Percentiles rank a stretch among this genome's conserved stretches.
Conservation (phyloP, 2,797 vertebrate genomes). For the Acanthurus leucopareius region DNA sequence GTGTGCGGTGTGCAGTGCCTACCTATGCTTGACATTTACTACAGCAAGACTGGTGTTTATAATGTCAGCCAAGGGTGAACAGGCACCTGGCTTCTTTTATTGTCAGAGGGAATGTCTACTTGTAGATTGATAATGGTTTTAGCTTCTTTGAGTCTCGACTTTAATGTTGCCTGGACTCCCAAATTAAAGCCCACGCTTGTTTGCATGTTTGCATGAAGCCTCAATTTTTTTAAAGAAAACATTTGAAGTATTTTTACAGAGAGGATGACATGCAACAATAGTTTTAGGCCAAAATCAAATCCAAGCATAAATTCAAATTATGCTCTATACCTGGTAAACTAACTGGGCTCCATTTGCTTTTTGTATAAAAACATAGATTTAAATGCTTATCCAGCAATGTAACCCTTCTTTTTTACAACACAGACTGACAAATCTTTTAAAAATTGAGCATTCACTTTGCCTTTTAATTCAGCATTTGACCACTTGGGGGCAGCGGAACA, state of each 20-base stretch:
- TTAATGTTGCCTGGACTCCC: neutral
- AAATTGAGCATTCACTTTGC: neutral
- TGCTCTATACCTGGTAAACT: too few species aligned
- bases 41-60: slow-evolving; percentile 84
- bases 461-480: neutral
- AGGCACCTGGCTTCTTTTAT: slow-evolving; percentile 89
- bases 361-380: neutral
- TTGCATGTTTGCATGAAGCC: neutral
- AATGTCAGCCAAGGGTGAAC: slow-evolving; percentile 74
- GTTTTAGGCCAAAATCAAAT: too few species aligned
- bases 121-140: slow-evolving; percentile 19
- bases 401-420: neutral
- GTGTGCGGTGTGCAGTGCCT: slow-evolving; percentile 76
- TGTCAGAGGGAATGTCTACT: slow-evolving; percentile 64
- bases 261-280: too few species aligned
- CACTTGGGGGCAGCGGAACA: slow-evolving; percentile 23
- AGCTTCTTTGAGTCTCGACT: slow-evolving; percentile 9
- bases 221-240: neutral
- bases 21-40: slow-evolving; percentile 90
- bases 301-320: too few species aligned
- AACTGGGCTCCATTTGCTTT: neutral
- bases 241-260: too few species aligned
- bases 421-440: neutral
- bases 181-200: neutral
- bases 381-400: neutral